A percentile compares a stretch with the other conserved stretches of the same genome.
These are phyloP conservation scores for Pterocles gutturalis DNA, from an alignment of 2,113 vertebrate species.

Conservation along the genomic window DNA sequence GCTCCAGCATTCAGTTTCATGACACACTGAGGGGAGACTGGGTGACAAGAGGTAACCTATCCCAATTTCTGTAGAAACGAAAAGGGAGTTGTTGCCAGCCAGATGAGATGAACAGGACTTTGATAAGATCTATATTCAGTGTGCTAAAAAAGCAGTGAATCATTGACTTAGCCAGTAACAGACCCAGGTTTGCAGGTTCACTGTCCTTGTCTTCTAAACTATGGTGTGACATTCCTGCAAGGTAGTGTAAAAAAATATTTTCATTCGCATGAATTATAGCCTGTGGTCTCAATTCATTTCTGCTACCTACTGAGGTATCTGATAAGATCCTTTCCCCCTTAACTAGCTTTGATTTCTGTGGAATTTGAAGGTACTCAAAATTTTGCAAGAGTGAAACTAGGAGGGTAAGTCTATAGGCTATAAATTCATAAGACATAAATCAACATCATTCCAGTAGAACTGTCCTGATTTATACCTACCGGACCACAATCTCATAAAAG, in stretches of 20 bases:
- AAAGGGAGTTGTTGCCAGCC: background rate
- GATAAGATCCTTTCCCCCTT: background rate
- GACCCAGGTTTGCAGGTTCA: background rate
- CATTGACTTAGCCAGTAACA: background rate
- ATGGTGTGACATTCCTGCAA: background rate
- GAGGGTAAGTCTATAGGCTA: background rate
- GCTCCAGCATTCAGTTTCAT: background rate
- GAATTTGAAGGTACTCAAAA: background rate
- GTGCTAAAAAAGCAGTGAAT: background rate
- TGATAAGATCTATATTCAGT: background rate
- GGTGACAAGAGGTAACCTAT: background rate
- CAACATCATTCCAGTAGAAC: background rate
- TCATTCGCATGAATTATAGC: background rate
- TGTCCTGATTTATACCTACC: background rate
- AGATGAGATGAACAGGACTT: background rate
- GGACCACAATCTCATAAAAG: background rate
- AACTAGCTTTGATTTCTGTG: background rate
- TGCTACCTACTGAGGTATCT: background rate
- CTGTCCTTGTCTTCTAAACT: background rate
- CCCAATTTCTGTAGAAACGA: background rate
- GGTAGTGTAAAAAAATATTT: background rate
- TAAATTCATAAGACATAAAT: background rate
- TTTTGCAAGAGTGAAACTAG: background rate
- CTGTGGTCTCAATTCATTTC: background rate
- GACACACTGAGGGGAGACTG: background rate